Evolutionary conservation across 2,888 invertebrate species (phyloP).

Genomic region (Platycnemis pennipes): DNA sequence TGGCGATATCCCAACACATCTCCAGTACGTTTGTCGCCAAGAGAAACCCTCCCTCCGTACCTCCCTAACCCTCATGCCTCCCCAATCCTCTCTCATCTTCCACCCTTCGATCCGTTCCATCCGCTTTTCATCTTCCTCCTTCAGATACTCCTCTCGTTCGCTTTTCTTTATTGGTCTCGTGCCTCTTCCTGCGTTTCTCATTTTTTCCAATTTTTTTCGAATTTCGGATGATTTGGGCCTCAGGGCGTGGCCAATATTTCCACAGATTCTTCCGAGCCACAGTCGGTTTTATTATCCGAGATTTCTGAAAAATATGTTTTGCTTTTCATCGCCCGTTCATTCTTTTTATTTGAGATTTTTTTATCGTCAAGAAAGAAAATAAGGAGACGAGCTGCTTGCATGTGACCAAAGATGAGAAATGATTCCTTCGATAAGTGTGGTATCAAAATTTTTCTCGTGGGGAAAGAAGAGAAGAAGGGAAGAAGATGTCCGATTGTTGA

Average conservation of each 20-base stretch:
- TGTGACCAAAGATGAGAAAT: not conserved
- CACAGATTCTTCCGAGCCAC: not conserved
- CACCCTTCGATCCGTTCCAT: not conserved
- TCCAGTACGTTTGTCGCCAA: too few relatives aligned
- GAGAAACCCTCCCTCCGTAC: too few relatives aligned
- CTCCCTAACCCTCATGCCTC: not conserved
- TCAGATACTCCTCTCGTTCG: not conserved
- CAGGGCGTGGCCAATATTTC: conserved; percentile 31
- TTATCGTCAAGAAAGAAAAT: not conserved
- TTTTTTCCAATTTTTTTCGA: conserved; percentile 31
- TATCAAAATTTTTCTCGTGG: not conserved
- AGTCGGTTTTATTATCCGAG: conserved; percentile 17
- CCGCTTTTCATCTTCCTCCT: not conserved
- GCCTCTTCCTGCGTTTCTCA: not conserved
- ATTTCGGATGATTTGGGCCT: conserved; percentile 33
- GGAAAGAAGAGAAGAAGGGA: not conserved
- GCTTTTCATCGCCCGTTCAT: conserved; percentile 10
- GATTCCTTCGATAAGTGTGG: not conserved
- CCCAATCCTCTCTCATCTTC: not conserved
- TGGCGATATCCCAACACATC: not conserved
- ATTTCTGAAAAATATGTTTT: conserved; percentile 2
- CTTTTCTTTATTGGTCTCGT: not conserved
- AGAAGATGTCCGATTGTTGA: not conserved
- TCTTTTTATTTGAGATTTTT: not conserved
- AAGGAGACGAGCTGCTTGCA: not conserved